A percentile compares a stretch with the other conserved stretches of the same genome.
phyloP scores from a whole-genome alignment of 2,888 invertebrate genomes.

The Dolichomitus sp. region DNA sequence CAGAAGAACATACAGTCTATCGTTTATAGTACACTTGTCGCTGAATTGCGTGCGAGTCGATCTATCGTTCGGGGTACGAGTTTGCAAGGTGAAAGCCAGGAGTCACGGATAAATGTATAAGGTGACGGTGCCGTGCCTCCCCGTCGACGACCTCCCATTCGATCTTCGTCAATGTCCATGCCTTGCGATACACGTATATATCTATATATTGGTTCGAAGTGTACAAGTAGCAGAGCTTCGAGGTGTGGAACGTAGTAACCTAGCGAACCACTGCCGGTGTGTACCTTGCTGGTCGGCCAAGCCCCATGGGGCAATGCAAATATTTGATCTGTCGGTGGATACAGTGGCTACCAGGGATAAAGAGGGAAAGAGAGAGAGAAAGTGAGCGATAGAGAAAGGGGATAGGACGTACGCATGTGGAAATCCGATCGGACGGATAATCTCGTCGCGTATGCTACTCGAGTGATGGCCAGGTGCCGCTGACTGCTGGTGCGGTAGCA shows the following conservation, averaged over 20 bases:
- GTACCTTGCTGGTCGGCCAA: constrained; percentile 35
- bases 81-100: constrained; percentile 22
- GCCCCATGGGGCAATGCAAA: constrained; percentile 62
- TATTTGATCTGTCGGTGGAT: constrained; percentile 63
- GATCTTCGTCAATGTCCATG: constrained; percentile 63
- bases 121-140: constrained; percentile 38
- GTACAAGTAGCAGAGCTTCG: constrained; percentile 23
- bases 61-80: constrained; percentile 42
- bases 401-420: constrained; percentile 37
- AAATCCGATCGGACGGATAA: constrained; percentile 67
- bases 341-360: constrained; percentile 39
- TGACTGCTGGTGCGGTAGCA: constrained; percentile 3
- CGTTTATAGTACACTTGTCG: constrained; percentile 24
- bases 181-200: constrained; percentile 13
- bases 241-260: constrained; percentile 11
- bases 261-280: constrained; percentile 33
- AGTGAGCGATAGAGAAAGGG: not conserved
- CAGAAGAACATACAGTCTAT: constrained; percentile 20
- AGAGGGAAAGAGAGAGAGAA: not conserved
- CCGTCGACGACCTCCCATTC: constrained; percentile 51
- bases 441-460: constrained; percentile 23
- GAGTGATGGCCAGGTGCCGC: constrained; percentile 11
- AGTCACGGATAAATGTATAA: constrained; percentile 47
- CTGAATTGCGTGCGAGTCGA: constrained; percentile 47
- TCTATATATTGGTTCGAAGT: not conserved